phyloP scores from a whole-genome alignment of 1,140 invertebrate genomes.

The Drosophila dunni region DNA sequence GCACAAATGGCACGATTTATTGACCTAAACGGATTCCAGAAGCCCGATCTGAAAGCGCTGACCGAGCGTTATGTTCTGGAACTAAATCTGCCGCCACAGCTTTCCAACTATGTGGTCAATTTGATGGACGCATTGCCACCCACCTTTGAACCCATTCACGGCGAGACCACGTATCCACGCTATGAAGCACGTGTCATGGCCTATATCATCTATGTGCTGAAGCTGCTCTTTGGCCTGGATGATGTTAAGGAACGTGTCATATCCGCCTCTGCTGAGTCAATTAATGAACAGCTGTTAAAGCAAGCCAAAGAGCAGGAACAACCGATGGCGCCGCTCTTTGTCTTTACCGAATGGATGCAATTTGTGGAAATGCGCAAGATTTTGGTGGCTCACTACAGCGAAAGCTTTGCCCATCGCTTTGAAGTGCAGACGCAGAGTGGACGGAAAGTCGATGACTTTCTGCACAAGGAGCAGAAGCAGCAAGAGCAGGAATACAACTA shows the following conservation, averaged over 20 bases:
- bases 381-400: constrained; percentile 85
- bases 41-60: constrained; percentile 85
- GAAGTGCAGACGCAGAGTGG: constrained; percentile 33
- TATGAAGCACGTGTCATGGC: constrained; percentile 88
- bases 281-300: constrained; percentile 55
- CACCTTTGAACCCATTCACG: constrained; percentile 71
- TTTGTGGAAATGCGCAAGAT: constrained; percentile 87
- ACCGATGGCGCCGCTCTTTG: constrained; percentile 85
- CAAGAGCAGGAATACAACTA: constrained; percentile 51
- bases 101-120: constrained; percentile 60
- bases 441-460: constrained; percentile 55
- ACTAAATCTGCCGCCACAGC: constrained; percentile 85
- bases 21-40: constrained; percentile 61
- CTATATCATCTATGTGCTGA: constrained; percentile 87
- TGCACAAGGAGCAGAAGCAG: constrained; percentile 53
- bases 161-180: constrained; percentile 82
- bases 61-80: constrained; percentile 86
- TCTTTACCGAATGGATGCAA: constrained; percentile 87
- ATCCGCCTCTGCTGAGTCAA: constrained; percentile 86
- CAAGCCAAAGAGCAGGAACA: neutral
- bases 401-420: constrained; percentile 85
- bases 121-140: constrained; percentile 84
- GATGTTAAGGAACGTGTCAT: constrained; percentile 87
- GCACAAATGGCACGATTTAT: constrained; percentile 60
- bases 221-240: constrained; percentile 88